Evolutionary conservation across 2,888 invertebrate genomes (phyloP).

Genomic region (Nemoura dubitans): DNA sequence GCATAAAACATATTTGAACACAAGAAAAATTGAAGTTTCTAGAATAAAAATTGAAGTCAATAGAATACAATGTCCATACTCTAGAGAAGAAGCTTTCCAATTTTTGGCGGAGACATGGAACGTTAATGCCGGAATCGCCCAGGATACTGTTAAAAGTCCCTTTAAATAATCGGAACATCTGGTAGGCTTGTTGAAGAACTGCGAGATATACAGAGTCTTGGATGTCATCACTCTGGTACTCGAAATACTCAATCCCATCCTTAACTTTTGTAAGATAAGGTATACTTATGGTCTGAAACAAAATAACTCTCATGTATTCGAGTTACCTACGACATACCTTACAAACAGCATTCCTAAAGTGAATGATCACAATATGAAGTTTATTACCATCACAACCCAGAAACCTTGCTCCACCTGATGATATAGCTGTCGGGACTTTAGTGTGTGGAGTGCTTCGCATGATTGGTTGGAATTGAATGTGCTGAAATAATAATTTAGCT

Average conservation of each 20-base stretch:
- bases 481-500: conserved; percentile 60
- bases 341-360: neutral
- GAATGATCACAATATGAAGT: neutral
- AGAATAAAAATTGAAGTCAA: neutral
- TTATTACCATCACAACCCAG: conserved; percentile 90
- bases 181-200: conserved; percentile 79
- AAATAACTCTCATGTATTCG: conserved; percentile 47
- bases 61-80: conserved; percentile 62
- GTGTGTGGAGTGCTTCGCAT: conserved; percentile 88
- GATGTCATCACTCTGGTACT: conserved; percentile 84
- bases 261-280: conserved; percentile 76
- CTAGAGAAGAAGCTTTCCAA: conserved; percentile 82
- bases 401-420: conserved; percentile 86
- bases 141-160: conserved; percentile 77
- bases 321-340: neutral
- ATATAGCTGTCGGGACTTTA: conserved; percentile 87
- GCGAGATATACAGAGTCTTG: conserved; percentile 78
- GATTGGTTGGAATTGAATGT: conserved; percentile 81
- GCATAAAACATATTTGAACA: conserved; percentile 46
- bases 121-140: conserved; percentile 62
- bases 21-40: neutral
- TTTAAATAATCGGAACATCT: conserved; percentile 86
- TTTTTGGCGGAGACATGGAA: conserved; percentile 71
- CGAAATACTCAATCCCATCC: conserved; percentile 74
- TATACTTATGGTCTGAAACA: conserved; percentile 75